Evolutionary conservation across 2,888 invertebrate genomes (phyloP), one percentile per base, ranked within the genome.

Genomic region (Leucania comma): DNA sequence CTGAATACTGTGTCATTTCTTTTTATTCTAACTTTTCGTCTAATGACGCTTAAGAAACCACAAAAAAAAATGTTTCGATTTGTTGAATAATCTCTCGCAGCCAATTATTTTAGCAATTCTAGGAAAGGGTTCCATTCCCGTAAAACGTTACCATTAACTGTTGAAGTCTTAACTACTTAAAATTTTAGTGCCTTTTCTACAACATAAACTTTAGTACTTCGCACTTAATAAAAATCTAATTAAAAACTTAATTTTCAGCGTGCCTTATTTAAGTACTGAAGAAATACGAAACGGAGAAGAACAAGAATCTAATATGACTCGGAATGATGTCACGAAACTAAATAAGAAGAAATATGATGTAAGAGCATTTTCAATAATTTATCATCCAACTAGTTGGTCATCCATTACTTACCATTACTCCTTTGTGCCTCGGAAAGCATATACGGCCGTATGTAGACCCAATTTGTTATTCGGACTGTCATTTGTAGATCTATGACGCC

Each of bases 281-380:
- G 9, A 3, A 35, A 24, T 17, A 26, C 32, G 9, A 67, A 67
- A n/a, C 35, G 5, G 12, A 32, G 10, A 32, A 56, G 38, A 14
- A 66, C 20, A 32, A 51, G 4, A 57, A 35, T 53, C 38, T 66
- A 81, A 75, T 61, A 87, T 85, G 85, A 78, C 79, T 68, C 64
- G 79, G 56, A 78, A 76, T 72, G 54, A 64, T 6, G 57, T 76
- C 58, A 76, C 65, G 50, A 77, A 68, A 26, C 42, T 67, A 20
- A 58, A 64, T 48, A 54, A 70, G 58, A 75, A 78, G 64, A 82
- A 82, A 66, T 72, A 72, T 63, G 85, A 88, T 50, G 88, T 88
- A 67, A 86, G 88, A 29, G 42, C 1, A 22, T 75, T 38, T 32
- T 32, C 54, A 22, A 62, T n/a, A 14, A 46, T 68, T 46, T 22